Base-by-base conservation (phyloP, 1,140 invertebrate species). In the Archegozetes longisetosus region DNA sequence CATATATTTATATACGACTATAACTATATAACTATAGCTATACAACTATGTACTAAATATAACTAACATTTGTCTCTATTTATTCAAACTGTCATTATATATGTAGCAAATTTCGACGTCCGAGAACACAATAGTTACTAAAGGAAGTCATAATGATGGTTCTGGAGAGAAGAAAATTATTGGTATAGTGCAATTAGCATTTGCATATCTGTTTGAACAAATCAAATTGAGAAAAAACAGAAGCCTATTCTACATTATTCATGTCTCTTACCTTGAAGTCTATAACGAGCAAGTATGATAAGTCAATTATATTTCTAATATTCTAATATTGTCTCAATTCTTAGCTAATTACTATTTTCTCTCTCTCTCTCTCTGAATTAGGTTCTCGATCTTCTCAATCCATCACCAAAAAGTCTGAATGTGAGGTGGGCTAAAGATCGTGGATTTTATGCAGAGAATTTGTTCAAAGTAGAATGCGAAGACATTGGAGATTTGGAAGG, bases 391-490 rank as follows among this genome's bases (percentile, higher is more conserved):
- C 77, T 96, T 49, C 75, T 96, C 40, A 95, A 94, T 76, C 85
- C 88, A 0, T 86, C 86, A n/a, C 60, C 69, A 1, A 76, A 84
- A 50, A 87, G 88, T 69, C 73, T 93, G 51, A 81, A 85, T 53
- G 86, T 94, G 1, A 73, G 92, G 52, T 95, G 91, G 90, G 87
- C 86, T 20, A 92, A 92, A 70, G 88, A 92, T 69, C 77, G 87
- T 51, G 87, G 89, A 2, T 95, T 95, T 70, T 94, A 93, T 69
- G 90, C 95, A 9, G 91, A 96, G 71, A 95, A 96, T 73, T 76
- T 93, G 0, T 95, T 94, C 71, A 88, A 84, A 1, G 88, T 94
- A 0, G 87, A 93, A 68, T 95, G 91, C 69, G 86, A 91, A 71
- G 84, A 91, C 66, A 74, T 91, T n/a, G 90, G 94, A 66, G 91